Conservation (phyloP, 2,113 vertebrate species). For the Hippolais icterina region DNA sequence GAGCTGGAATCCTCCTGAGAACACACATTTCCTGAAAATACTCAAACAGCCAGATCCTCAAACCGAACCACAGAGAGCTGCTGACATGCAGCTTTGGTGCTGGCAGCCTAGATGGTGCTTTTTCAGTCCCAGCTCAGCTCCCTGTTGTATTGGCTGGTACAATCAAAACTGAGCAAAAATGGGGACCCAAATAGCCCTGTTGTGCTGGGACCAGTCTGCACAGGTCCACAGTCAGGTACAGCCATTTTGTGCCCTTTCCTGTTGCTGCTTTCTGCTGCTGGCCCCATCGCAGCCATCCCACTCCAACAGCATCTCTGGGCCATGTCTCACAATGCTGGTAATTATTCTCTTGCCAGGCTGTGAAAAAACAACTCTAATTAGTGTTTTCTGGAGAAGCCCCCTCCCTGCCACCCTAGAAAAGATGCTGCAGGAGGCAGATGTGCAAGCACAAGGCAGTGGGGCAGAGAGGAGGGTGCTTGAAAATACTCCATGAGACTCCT, state of each 20-base stretch:
- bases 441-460: neutral
- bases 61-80: neutral
- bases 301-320: rapidly evolving
- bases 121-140: neutral
- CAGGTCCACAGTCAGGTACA: rapidly evolving
- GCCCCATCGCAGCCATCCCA: neutral
- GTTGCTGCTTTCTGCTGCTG: neutral
- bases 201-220: neutral
- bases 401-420: neutral
- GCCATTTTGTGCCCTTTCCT: neutral
- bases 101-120: neutral
- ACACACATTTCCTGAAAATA: rapidly evolving
- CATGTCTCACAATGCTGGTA: neutral
- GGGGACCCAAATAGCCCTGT: neutral
- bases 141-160: neutral
- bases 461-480: neutral
- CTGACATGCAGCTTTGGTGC: neutral
- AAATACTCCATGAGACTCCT: conserved; percentile 10
- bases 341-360: conserved; percentile 49
- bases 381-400: neutral
- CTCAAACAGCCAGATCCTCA: neutral
- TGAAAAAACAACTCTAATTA: conserved; percentile 65
- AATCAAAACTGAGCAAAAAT: neutral
- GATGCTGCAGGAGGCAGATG: conserved; percentile 60
- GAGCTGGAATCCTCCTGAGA: neutral